Evolutionary conservation across 2,797 vertebrate genomes (phyloP).

Genomic region (Diceros bicornis): DNA sequence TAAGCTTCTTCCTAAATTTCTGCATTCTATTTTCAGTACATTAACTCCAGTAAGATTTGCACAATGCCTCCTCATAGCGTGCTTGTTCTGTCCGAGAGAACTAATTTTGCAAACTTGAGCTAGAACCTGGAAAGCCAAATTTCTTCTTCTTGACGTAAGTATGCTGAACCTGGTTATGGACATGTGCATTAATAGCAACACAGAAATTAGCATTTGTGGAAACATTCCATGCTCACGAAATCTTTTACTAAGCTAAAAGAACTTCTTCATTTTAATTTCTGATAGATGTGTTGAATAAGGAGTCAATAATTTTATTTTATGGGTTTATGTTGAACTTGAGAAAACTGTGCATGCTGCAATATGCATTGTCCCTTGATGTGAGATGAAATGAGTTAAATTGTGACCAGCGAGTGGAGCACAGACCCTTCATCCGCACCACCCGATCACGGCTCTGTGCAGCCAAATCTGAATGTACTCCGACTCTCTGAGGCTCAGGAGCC

Average conservation of each 20-base stretch:
- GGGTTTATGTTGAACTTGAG: neutral
- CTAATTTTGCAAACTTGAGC: neutral
- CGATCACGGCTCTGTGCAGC: neutral
- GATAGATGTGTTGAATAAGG: neutral
- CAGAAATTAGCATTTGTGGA: accelerated
- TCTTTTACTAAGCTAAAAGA: neutral
- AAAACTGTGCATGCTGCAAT: accelerated
- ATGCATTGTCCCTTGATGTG: accelerated
- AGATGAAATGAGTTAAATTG: accelerated
- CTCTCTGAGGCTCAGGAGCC: constrained; percentile 34
- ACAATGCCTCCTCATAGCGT: accelerated
- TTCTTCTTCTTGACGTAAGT: neutral
- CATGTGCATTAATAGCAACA: accelerated
- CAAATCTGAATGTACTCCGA: neutral
- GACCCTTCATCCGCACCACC: accelerated
- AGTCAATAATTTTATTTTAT: accelerated
- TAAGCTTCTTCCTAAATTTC: too few species aligned
- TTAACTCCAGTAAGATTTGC: accelerated
- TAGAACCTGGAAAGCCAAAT: accelerated
- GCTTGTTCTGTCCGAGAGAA: too few species aligned
- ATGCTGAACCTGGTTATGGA: accelerated
- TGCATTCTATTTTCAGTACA: accelerated
- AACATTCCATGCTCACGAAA: neutral
- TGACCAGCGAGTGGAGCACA: accelerated
- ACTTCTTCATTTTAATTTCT: neutral